Conservation (phyloP, 2,888 invertebrate species). For the Drosophila ustulata region DNA sequence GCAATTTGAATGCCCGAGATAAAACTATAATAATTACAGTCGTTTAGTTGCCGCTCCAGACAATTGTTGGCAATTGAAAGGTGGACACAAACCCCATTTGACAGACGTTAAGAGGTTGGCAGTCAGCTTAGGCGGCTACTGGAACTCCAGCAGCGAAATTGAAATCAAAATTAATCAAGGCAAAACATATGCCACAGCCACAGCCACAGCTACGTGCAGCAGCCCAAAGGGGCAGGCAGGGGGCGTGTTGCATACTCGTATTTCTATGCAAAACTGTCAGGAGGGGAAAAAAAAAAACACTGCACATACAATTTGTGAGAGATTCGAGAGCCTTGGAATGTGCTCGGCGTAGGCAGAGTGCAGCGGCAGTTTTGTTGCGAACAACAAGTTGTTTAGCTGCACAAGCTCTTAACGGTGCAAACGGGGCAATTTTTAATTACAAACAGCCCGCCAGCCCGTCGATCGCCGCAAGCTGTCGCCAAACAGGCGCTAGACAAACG, state of each 20-base stretch:
- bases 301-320: slow-evolving; percentile 30
- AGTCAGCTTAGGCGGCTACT: slow-evolving; percentile 63
- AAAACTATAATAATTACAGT: slow-evolving; percentile 1
- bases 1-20: slow-evolving; percentile 1
- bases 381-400: slow-evolving; percentile 27
- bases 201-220: not conserved
- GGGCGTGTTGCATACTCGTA: slow-evolving; percentile 18
- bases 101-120: slow-evolving; percentile 57
- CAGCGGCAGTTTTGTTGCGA: slow-evolving; percentile 16
- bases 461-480: slow-evolving; percentile 67
- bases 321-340: slow-evolving; percentile 63
- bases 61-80: slow-evolving; percentile 25
- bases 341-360: slow-evolving; percentile 68
- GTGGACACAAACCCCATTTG: slow-evolving; percentile 56
- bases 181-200: slow-evolving; percentile 27
- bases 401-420: slow-evolving; percentile 43
- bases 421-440: slow-evolving; percentile 66
- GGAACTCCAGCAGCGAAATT: slow-evolving; percentile 61
- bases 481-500: slow-evolving; percentile 73
- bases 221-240: slow-evolving; percentile 41
- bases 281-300: slow-evolving; percentile 3
- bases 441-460: slow-evolving; percentile 43
- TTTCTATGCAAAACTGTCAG: slow-evolving; percentile 21
- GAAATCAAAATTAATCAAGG: slow-evolving; percentile 77
- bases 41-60: slow-evolving; percentile 1